Conservation (phyloP, 2,888 invertebrate genomes). For the Poecilobothrus nobilitatus region DNA sequence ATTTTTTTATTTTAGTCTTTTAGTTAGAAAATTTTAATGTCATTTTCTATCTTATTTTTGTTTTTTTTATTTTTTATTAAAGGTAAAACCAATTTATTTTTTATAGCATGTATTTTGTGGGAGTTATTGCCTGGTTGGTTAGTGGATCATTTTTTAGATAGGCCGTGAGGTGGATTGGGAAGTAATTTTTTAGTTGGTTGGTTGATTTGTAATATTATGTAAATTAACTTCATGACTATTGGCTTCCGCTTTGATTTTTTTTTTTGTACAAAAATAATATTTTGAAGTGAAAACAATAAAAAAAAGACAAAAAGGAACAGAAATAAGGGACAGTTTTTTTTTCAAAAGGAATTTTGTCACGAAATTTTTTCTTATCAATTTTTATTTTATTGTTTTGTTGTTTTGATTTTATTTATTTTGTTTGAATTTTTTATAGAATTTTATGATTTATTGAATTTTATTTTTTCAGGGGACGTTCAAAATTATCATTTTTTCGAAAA, state of each 20-base stretch:
- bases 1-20: not conserved
- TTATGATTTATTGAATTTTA: too few species aligned
- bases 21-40: not conserved
- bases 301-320: not conserved
- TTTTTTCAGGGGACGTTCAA: too few species aligned
- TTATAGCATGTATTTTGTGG: too few species aligned
- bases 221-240: conserved; percentile 3
- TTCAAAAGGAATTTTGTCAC: not conserved
- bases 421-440: too few species aligned
- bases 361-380: not conserved
- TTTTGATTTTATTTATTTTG: too few species aligned
- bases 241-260: not conserved
- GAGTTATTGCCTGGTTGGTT: too few species aligned
- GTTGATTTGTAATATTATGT: not conserved
- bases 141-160: too few species aligned
- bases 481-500: too few species aligned
- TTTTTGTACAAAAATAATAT: not conserved
- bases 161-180: not conserved
- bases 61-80: not conserved
- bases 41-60: not conserved
- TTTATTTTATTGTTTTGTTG: too few species aligned
- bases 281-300: not conserved
- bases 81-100: too few species aligned
- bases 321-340: not conserved
- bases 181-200: not conserved